phyloP scores from a whole-genome alignment of 2,113 vertebrate genomes.

The Seriola rivoliana region DNA sequence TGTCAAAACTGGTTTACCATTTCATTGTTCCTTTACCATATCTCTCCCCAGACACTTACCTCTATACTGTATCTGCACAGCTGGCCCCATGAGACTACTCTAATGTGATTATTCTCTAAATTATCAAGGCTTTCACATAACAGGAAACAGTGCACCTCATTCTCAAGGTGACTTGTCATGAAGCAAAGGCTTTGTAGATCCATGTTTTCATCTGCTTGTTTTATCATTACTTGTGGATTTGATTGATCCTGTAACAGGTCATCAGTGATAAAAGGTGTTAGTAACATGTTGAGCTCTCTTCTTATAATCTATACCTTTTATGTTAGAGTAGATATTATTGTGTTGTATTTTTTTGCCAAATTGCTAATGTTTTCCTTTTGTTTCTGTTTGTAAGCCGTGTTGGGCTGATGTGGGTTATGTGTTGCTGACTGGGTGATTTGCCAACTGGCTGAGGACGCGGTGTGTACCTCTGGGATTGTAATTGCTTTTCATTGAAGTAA shows the following conservation, averaged over 20 bases:
- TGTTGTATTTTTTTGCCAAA: not conserved
- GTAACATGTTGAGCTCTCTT: not conserved
- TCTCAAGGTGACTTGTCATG: not conserved
- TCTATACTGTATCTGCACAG: not conserved
- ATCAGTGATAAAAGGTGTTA: not conserved
- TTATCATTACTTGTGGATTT: not conserved
- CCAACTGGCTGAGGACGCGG: conserved; percentile 52
- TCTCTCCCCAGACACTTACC: not conserved
- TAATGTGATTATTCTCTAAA: not conserved
- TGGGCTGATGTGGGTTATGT: conserved; percentile 31
- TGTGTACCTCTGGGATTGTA: conserved; percentile 52
- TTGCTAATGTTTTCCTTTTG: conserved; percentile 2
- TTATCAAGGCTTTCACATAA: not conserved
- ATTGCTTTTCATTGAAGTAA: conserved; percentile 60
- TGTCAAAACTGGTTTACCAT: not conserved
- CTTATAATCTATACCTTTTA: not conserved
- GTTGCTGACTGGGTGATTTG: conserved; percentile 45
- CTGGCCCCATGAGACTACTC: not conserved
- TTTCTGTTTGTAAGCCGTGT: conserved; percentile 10
- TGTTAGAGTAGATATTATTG: not conserved
- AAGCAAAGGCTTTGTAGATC: not conserved
- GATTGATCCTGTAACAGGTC: not conserved
- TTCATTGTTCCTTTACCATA: not conserved
- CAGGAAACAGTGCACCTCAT: not conserved
- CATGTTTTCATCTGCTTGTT: not conserved